Evolutionary conservation across 2,888 invertebrate genomes (phyloP), one percentile per base, ranked within the genome.

Genomic region (Dorcus hopei): DNA sequence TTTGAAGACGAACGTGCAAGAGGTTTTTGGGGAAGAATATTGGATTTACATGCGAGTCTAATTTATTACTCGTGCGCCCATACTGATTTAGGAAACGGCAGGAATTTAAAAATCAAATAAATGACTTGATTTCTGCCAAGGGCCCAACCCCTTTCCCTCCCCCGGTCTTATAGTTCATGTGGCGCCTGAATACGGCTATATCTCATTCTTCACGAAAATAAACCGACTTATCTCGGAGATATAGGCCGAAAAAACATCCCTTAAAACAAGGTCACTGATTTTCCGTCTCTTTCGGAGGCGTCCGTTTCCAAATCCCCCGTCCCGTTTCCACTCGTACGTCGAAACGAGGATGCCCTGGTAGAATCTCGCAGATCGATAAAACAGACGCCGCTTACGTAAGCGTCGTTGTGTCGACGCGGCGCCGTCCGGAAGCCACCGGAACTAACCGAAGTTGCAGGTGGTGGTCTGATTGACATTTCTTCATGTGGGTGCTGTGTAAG

Each of bases 361-460:
- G 52, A 41, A 52, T 57, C 47, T 45, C 41, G 38, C 45, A 70
- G 76, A 79, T 79, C 79, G 77, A 80, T 79, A 79, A 43, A 76
- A 73, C 73, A 75, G 77, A 76, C 77, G 77, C 73, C 74, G 72
- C 69, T 78, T 78, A 77, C 78, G 78, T 77, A 75, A 76, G 73
- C 73, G 70, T 68, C 75, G 73, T 70, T 69, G 63, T 68, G 69
- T 58, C 70, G 75, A 70, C 72, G 74, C 76, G 76, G 71, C 73
- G 71, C 67, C 70, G 64, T 64, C 69, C 77, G 77, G 72, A 71
- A 69, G 65, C 65, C 53, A 59, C 70, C 79, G 79, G 75, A 66
- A 66, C 58, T 55, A 57, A 59, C 72, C 79, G 79, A 75, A 69
- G 68, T 70, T 72, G 76, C 77, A 77, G 78, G 77, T 77, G 78